Base-by-base conservation (phyloP, 2,888 invertebrate species). In the Eucera pruinosa region DNA sequence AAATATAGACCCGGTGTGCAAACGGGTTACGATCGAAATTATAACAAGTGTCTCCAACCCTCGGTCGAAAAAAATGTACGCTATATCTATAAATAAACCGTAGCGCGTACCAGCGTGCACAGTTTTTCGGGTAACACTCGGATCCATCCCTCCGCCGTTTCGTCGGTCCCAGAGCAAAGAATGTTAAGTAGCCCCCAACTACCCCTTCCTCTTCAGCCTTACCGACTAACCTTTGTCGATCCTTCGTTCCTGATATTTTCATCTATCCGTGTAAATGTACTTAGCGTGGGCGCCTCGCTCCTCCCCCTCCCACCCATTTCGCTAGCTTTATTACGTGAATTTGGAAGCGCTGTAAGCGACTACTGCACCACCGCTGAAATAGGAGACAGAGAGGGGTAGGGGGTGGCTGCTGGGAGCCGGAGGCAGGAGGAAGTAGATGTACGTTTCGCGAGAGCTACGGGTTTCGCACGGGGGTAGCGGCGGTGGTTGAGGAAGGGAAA, bases 321-420 rank as follows among this genome's bases (percentile, higher is more conserved):
- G 33, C 66, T 45, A 78, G 86, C 82, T 88, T 88, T 87, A 88
- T 88, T 88, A 86, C 86, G 84, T 78, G 86, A 88, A 88, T 87
- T 88, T 86, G 82, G 86, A 84, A 86, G 69, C 86, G 71, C 52
- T 82, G 81, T 85, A 80, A 84, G 82, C 85, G 80, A 78, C 74
- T 74, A 69, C 68, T 76, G 74, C 65, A 66, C 61, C 66, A 69
- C 67, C 74, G 78, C 45, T 80, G 75, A 67, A 70, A 76, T 76
- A 76, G 76, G 75, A 65, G 66, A 68, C 52, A 70, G 67, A 55
- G 73, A 54, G 67, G 54, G 45, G 45, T 39, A 20, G n/a, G 23
- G 39, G 68, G 33, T 47, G 33, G 70, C 50, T 39, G 48, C 33
- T 18, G 67, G 23, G 36, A 45, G 77, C 30, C 18, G 27, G 50